Percentiles rank a stretch among this genome's conserved stretches.
Evolutionary conservation across 2,113 vertebrate species (phyloP).

Genomic region (Pteropus alecto): DNA sequence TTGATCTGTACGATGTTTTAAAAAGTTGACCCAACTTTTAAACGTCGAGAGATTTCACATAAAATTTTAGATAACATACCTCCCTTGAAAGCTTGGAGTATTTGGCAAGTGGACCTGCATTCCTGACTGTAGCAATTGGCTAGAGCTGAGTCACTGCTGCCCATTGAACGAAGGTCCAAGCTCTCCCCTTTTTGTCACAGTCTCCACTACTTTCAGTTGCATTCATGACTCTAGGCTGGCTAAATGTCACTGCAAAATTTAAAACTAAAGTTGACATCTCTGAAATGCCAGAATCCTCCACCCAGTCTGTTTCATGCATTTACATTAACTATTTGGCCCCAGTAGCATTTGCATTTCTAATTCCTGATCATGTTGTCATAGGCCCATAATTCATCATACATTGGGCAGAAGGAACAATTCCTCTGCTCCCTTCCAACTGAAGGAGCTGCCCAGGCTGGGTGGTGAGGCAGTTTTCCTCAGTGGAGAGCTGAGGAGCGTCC

Average conservation of each 20-base stretch:
- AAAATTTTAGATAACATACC: neutral
- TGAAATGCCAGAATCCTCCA: constrained; percentile 1
- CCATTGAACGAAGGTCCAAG: neutral
- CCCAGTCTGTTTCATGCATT: neutral
- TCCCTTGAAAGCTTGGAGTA: neutral
- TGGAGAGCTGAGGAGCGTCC: too few species aligned
- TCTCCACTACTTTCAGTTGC: neutral
- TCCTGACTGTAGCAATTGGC: neutral
- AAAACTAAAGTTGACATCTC: neutral
- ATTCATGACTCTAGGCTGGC: neutral
- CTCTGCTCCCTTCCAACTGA: neutral
- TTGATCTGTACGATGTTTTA: neutral
- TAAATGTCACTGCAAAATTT: neutral
- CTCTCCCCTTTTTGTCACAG: neutral
- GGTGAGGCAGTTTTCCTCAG: neutral
- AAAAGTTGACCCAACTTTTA: neutral
- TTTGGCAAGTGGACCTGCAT: neutral
- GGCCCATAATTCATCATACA: too few species aligned
- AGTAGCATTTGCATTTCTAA: neutral
- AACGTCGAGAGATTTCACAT: neutral
- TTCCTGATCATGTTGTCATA: too few species aligned
- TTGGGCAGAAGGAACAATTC: neutral
- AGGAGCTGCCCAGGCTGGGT: neutral
- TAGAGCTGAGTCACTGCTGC: neutral
- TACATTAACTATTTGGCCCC: neutral